phyloP scores from a whole-genome alignment of 2,888 invertebrate species.

The Nomada fucata region DNA sequence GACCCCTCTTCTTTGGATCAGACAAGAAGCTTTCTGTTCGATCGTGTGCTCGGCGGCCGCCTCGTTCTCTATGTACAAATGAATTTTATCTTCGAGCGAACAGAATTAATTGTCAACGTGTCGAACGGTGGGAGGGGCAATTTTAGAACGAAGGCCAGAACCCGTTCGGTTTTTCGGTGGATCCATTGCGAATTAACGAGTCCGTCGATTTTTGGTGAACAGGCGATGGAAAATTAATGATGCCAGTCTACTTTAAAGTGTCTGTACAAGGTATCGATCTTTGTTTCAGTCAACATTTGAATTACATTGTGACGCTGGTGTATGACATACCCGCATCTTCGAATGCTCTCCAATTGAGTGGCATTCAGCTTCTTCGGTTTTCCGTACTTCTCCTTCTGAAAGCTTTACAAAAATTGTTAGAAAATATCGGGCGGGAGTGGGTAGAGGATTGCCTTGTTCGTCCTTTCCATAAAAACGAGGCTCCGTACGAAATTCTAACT shows the following conservation, averaged over 20 bases:
- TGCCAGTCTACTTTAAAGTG: conserved; percentile 27
- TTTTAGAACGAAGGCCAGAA: neutral
- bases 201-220: neutral
- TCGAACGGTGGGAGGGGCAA: neutral
- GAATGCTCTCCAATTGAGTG: conserved; percentile 91
- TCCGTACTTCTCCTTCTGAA: conserved; percentile 94
- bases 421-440: conserved; percentile 54
- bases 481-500: neutral
- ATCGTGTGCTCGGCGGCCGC: conserved; percentile 3
- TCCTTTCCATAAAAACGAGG: conserved; percentile 17
- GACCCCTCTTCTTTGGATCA: neutral
- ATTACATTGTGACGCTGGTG: conserved; percentile 74
- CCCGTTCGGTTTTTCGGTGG: conserved; percentile 26
- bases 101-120: neutral
- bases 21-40: neutral
- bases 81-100: neutral
- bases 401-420: conserved; percentile 89
- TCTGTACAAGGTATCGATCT: conserved; percentile 49
- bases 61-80: conserved; percentile 9
- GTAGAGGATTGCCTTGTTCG: neutral
- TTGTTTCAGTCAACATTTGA: conserved; percentile 49
- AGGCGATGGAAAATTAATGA: conserved; percentile 24
- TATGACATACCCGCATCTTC: conserved; percentile 90
- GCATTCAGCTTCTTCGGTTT: conserved; percentile 92
- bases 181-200: neutral